A percentile compares a stretch with the other conserved stretches of the same genome.
These are phyloP conservation scores for Ciconia boyciana DNA, from an alignment of 2,113 vertebrate species.

Conservation along the genomic window DNA sequence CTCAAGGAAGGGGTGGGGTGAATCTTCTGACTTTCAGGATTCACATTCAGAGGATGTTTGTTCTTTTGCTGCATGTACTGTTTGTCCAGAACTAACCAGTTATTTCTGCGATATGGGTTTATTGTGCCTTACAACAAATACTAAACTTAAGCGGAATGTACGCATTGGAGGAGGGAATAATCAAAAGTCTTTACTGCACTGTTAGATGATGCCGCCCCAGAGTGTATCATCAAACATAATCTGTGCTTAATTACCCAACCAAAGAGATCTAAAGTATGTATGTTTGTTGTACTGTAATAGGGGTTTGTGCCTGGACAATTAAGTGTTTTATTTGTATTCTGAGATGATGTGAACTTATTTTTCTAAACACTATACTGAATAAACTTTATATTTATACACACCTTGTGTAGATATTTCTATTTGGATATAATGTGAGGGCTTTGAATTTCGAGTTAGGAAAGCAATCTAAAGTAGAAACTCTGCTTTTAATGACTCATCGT, in stretches of 20 bases:
- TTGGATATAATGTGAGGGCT: background rate
- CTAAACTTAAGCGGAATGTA: conserved; percentile 69
- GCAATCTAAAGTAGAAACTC: background rate
- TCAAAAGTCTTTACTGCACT: conserved; percentile 73
- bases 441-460: background rate
- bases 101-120: conserved; percentile 69
- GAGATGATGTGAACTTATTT: conserved; percentile 99
- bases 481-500: background rate
- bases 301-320: conserved; percentile 84
- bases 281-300: conserved; percentile 85
- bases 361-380: conserved; percentile 99
- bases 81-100: conserved; percentile 72
- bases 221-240: conserved; percentile 75
- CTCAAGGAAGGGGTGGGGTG: conserved; percentile 67
- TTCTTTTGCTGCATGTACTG: conserved; percentile 76
- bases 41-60: conserved; percentile 60
- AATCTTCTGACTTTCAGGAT: conserved; percentile 68
- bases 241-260: conserved; percentile 88
- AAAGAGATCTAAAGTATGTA: conserved; percentile 86
- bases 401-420: conserved; percentile 32
- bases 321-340: conserved; percentile 94
- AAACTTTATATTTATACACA: conserved; percentile 99
- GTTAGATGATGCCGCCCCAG: conserved; percentile 75
- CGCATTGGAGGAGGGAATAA: conserved; percentile 64
- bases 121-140: conserved; percentile 80